Evolutionary conservation across 1,140 invertebrate genomes (phyloP).

Genomic region (Macrotrachela quadricornifera): DNA sequence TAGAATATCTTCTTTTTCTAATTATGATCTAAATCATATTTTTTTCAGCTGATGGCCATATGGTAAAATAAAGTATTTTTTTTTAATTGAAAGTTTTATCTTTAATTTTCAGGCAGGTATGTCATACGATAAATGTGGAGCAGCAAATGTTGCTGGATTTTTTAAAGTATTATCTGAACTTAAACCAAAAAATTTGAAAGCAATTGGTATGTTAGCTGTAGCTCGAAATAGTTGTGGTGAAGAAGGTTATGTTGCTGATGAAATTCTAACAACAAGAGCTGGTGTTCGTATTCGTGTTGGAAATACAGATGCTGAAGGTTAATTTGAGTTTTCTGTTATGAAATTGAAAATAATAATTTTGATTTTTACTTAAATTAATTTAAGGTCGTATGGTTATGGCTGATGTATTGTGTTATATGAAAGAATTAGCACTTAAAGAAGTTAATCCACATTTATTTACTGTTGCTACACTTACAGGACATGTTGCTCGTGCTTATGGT

Average conservation of each 20-base stretch:
- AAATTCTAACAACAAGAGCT: constrained; percentile 61
- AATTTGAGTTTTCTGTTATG: too few species aligned
- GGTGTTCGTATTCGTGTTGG: constrained; percentile 54
- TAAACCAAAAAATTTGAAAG: constrained; percentile 58
- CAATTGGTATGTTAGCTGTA: constrained; percentile 59
- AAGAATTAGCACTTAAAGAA: constrained; percentile 33
- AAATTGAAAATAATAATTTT: too few species aligned
- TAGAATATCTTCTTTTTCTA: too few species aligned
- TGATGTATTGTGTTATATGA: constrained; percentile 52
- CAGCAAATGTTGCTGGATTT: constrained; percentile 75
- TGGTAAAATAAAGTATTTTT: constrained; percentile 35
- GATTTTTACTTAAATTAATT: too few species aligned
- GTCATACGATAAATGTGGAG: constrained; percentile 66
- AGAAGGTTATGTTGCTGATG: constrained; percentile 71
- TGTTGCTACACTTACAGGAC: constrained; percentile 76
- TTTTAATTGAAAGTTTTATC: background rate
- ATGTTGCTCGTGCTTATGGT: constrained; percentile 55
- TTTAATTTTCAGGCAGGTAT: constrained; percentile 17
- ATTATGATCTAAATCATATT: too few species aligned
- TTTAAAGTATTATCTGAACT: constrained; percentile 52
- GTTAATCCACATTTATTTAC: constrained; percentile 67
- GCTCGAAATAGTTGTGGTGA: constrained; percentile 71
- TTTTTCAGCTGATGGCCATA: constrained; percentile 42
- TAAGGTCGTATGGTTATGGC: constrained; percentile 66
- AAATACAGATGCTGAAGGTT: constrained; percentile 77